phyloP scores from a whole-genome alignment of 2,113 vertebrate species.

The Misgurnus anguillicaudatus region DNA sequence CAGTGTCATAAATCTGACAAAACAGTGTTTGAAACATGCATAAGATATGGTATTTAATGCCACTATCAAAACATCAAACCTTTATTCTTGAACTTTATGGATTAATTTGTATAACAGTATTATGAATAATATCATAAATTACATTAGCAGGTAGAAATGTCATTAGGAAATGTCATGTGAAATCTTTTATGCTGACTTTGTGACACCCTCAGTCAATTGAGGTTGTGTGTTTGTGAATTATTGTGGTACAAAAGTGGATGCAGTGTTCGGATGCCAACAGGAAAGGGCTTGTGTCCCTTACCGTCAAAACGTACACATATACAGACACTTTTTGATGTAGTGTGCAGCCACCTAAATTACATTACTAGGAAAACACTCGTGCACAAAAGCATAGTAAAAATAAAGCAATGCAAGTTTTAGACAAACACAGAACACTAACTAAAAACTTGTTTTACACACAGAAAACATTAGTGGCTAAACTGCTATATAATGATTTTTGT shows the following conservation, averaged over 20 bases:
- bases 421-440: not conserved
- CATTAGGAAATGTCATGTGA: conserved; percentile 14
- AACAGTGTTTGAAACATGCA: conserved; percentile 7
- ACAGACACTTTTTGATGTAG: conserved; percentile 6
- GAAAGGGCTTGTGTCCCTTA: conserved; percentile 8
- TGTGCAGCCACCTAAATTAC: not conserved
- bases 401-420: not conserved
- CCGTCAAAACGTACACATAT: not conserved
- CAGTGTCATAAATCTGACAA: conserved; percentile 16
- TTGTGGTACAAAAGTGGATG: not conserved
- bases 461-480: no score
- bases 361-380: not conserved
- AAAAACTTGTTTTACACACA: not conserved
- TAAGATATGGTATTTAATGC: conserved; percentile 8
- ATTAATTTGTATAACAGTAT: conserved; percentile 11
- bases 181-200: conserved; percentile 19
- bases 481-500: no score
- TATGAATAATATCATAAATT: conserved; percentile 25
- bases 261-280: conserved; percentile 23
- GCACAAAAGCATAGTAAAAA: not conserved
- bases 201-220: not conserved
- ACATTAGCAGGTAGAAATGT: conserved; percentile 30
- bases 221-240: conserved; percentile 24
- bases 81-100: conserved; percentile 5
- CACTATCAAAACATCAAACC: conserved; percentile 7